Evolutionary conservation across 2,113 vertebrate species (phyloP).

Genomic region (Thamnophis sirtalis): DNA sequence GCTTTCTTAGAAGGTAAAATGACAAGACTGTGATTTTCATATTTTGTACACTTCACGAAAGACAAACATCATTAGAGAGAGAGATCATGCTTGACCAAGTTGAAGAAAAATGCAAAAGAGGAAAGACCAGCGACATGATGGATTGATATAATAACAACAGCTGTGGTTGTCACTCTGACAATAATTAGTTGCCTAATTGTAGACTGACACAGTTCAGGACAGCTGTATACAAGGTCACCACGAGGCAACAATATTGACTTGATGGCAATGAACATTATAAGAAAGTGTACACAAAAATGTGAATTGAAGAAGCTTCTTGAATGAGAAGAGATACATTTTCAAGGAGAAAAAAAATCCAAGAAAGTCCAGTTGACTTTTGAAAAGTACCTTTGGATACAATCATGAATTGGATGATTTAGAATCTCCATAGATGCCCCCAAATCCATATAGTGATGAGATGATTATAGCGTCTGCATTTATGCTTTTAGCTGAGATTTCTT

Average conservation of each 20-base stretch:
- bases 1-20: background rate
- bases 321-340: background rate
- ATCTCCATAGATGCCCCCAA: too few relatives aligned
- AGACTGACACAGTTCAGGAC: background rate
- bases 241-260: background rate
- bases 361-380: background rate
- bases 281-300: background rate
- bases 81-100: background rate
- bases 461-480: background rate
- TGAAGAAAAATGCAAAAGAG: background rate
- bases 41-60: background rate
- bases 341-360: background rate
- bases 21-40: background rate
- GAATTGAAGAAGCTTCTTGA: background rate
- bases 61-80: background rate
- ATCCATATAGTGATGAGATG: background rate
- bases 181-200: background rate
- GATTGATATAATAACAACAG: background rate
- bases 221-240: background rate
- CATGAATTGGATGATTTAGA: background rate
- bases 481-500: background rate
- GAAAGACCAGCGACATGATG: background rate
- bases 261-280: background rate
- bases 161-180: background rate
- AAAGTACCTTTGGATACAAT: background rate